phyloP scores from a whole-genome alignment of 2,113 vertebrate species.

The Eretmodus cyanostictus region DNA sequence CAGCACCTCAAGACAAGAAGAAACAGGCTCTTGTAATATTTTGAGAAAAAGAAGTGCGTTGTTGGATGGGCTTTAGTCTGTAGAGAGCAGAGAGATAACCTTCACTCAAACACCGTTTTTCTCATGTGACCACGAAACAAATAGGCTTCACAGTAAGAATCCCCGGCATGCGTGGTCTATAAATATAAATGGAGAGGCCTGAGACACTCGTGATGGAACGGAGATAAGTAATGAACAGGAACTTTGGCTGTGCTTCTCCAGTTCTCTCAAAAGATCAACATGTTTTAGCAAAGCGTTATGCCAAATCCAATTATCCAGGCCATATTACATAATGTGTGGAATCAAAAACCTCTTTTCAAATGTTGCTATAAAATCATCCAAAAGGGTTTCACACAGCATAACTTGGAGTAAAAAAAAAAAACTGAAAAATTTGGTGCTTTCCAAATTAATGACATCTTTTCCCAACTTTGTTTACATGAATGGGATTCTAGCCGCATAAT shows the following conservation, averaged over 20 bases:
- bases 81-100: not conserved
- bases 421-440: not conserved
- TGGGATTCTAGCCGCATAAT: conserved; percentile 27
- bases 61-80: not conserved
- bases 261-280: not conserved
- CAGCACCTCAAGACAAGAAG: not conserved
- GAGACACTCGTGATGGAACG: conserved; percentile 10
- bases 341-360: not conserved
- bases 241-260: not conserved
- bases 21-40: not conserved
- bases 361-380: not conserved
- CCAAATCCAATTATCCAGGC: not conserved
- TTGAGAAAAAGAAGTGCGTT: not conserved
- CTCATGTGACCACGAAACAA: conserved; percentile 33
- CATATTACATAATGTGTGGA: not conserved
- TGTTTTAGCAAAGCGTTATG: not conserved
- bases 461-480: conserved; percentile 32
- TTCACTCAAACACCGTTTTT: not conserved
- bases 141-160: conserved; percentile 33
- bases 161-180: conserved; percentile 29
- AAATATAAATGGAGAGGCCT: conserved; percentile 46
- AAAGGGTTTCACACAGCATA: not conserved
- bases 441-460: conserved; percentile 17
- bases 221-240: conserved; percentile 29
- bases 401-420: not conserved